phyloP scores from a whole-genome alignment of 2,888 invertebrate genomes.

The Platycheirus albimanus region DNA sequence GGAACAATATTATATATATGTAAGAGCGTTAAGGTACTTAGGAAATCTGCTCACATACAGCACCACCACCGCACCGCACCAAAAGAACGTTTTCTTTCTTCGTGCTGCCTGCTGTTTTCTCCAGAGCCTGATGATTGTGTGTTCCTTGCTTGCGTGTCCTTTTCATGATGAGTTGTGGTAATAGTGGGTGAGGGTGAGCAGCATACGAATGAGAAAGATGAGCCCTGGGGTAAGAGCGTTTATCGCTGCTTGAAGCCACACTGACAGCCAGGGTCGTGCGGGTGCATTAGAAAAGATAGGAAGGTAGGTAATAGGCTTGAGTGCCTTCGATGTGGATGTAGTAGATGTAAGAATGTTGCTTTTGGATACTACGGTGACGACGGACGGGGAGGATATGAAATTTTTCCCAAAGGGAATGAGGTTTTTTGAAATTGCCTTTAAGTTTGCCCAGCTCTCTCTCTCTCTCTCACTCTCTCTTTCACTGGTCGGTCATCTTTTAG shows the following conservation, averaged over 20 bases:
- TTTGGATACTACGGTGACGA: constrained; percentile 7
- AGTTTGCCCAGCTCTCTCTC: not conserved
- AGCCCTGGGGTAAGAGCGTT: constrained; percentile 63
- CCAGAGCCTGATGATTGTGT: not conserved
- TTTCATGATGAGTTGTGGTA: constrained; percentile 42
- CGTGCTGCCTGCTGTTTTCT: constrained; percentile 3
- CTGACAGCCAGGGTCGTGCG: constrained; percentile 71
- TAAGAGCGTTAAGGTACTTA: constrained; percentile 50
- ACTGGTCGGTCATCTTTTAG: constrained; percentile 67
- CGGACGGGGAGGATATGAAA: constrained; percentile 1
- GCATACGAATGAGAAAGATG: constrained; percentile 63
- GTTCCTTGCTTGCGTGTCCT: constrained; percentile 17
- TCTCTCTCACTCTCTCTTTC: no score
- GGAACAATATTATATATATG: constrained; percentile 52
- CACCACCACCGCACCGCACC: constrained; percentile 50
- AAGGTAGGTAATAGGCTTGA: constrained; percentile 63
- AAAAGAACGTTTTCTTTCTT: constrained; percentile 37
- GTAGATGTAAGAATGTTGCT: no score
- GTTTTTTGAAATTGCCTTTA: constrained; percentile 50
- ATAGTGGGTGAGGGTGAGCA: constrained; percentile 7
- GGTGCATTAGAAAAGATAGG: constrained; percentile 55
- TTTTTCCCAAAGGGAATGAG: constrained; percentile 50
- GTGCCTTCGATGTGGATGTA: constrained; percentile 41
- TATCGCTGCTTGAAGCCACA: constrained; percentile 71
- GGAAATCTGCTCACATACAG: constrained; percentile 65